phyloP scores from a whole-genome alignment of 2,888 invertebrate genomes.

The Hecatera dysodea region DNA sequence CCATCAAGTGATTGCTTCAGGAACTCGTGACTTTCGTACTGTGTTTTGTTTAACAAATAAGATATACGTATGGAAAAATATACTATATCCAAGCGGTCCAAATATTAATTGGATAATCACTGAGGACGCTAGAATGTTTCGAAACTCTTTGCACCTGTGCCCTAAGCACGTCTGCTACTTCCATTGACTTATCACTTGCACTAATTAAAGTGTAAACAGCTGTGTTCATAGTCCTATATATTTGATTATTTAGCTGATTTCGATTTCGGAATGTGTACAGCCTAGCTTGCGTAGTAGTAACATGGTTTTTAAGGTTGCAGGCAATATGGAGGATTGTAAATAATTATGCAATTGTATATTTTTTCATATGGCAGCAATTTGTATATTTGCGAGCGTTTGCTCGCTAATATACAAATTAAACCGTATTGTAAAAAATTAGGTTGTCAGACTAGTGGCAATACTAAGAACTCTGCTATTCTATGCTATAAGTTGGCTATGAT shows the following conservation, averaged over 20 bases:
- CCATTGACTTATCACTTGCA: constrained; percentile 38
- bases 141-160: constrained; percentile 14
- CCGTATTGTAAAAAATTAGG: not conserved
- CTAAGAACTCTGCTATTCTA: too few species aligned
- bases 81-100: not conserved
- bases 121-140: not conserved
- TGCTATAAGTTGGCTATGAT: not conserved
- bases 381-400: too few species aligned
- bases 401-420: not conserved
- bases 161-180: constrained; percentile 25
- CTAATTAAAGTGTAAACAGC: constrained; percentile 30
- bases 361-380: not conserved
- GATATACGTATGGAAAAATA: not conserved
- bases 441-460: not conserved
- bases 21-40: too few species aligned
- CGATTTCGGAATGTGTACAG: constrained; percentile 36
- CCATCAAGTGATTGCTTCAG: too few species aligned
- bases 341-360: constrained; percentile 26
- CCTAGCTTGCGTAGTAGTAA: constrained; percentile 24
- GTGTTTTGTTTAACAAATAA: constrained; percentile 6
- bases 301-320: constrained; percentile 11
- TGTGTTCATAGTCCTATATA: constrained; percentile 29
- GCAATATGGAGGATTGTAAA: constrained; percentile 13
- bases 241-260: constrained; percentile 29
- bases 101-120: not conserved